phyloP scores from a whole-genome alignment of 2,113 vertebrate genomes.

The Callipepla squamata region DNA sequence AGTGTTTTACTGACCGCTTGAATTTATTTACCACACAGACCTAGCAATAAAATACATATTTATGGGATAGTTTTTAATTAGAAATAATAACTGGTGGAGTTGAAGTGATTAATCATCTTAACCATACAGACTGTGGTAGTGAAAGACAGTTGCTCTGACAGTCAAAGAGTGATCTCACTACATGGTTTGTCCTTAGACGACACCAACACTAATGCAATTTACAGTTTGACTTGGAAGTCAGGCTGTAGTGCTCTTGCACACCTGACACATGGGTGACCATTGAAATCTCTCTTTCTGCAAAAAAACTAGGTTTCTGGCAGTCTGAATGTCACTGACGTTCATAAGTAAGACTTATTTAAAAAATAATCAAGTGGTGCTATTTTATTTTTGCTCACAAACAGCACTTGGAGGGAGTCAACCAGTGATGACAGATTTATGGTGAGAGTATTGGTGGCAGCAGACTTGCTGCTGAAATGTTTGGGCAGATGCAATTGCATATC shows the following conservation, averaged over 20 bases:
- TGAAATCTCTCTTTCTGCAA: not conserved
- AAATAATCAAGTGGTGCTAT: not conserved
- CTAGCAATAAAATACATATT: conserved; percentile 82
- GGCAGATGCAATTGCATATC: conserved; percentile 39
- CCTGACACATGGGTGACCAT: not conserved
- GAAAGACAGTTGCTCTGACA: conserved; percentile 75
- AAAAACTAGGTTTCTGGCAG: not conserved
- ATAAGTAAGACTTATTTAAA: conserved; percentile 36
- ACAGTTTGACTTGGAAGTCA: not conserved
- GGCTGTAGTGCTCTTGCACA: not conserved
- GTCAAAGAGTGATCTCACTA: conserved; percentile 70
- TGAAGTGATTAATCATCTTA: conserved; percentile 85
- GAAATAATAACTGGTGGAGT: conserved; percentile 88
- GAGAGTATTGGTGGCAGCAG: not conserved
- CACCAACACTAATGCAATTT: accelerated
- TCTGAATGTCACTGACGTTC: not conserved
- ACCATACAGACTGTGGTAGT: conserved; percentile 75
- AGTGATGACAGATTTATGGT: conserved; percentile 65
- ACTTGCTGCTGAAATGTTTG: conserved; percentile 47
- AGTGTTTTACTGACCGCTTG: conserved; percentile 74
- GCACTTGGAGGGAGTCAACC: conserved; percentile 45
- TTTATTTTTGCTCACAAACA: conserved; percentile 45
- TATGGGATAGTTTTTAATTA: conserved; percentile 92
- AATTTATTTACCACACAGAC: conserved; percentile 87
- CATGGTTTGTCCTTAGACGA: conserved; percentile 73